Evolutionary conservation across 2,113 vertebrate genomes (phyloP), one percentile per base, ranked within the genome.

Genomic region (Bubo bubo): DNA sequence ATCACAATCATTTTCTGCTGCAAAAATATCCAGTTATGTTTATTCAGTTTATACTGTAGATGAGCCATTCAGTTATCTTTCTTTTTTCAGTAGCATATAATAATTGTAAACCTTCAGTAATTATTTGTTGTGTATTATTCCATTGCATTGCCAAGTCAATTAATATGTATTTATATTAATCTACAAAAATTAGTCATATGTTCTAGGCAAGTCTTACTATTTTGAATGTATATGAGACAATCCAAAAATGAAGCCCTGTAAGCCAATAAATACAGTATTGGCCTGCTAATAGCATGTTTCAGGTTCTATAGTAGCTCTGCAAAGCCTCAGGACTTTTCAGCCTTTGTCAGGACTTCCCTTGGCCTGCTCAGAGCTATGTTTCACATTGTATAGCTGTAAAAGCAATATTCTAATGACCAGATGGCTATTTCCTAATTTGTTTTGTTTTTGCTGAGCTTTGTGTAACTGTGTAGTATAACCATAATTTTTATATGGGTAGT

Each of bases 401-500:
- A 91, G 43, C 81, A 88, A 95, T 75, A 77, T 90, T 87, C 41
- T 87, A 55, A 85, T 79, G 24, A 50, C 26, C 13, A 79, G 76
- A 85, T 88, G 26, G 8, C 52, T 74, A 5, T 93, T 92, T 75
- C 47, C 18, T 88, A 34, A 55, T 85, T 88, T 81, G 22, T 85
- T 90, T 90, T 79, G 63, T 30, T 93, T 92, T 85, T 90, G 70
- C 77, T 88, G 77, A 85, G 28, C 43, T 63, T 90, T 91, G 28
- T 82, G 32, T 50, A 58, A 73, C 28, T n/a, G 37, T 64, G 19
- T 28, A 43, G 39, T 41, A 53, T 10, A 88, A 62, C 22, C 74
- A 71, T 79, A 71, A 59, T 45, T 96, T 95, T 90, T 63, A 45
- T 41, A 37, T 70, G 53, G 59, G 26, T 81, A 50, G 56, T 63